A percentile compares a stretch with the other conserved stretches of the same genome.
Evolutionary conservation across 2,797 vertebrate genomes (phyloP).

Genomic region (Synanceia verrucosa): DNA sequence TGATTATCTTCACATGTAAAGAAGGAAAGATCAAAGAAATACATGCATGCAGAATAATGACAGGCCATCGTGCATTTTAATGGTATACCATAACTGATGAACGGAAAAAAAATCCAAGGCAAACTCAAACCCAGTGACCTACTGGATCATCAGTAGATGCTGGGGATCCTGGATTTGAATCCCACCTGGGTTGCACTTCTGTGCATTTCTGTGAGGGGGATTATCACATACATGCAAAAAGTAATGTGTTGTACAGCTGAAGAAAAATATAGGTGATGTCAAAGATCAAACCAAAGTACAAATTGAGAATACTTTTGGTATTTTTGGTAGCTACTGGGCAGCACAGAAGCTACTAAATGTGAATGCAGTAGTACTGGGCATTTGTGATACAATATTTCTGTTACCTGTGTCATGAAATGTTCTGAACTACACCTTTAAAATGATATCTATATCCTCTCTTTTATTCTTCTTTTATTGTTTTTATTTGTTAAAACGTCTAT

Average conservation of each 20-base stretch:
- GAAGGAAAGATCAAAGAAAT: neutral
- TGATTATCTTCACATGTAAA: neutral
- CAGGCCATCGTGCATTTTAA: neutral
- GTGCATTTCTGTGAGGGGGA: neutral
- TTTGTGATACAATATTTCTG: neutral
- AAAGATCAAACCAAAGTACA: too few relatives aligned
- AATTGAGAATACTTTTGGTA: too few relatives aligned
- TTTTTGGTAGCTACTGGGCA: too few relatives aligned
- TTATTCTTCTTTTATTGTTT: too few relatives aligned
- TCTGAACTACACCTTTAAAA: neutral
- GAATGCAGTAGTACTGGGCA: too few relatives aligned
- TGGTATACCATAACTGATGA: neutral
- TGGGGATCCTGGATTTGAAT: slow-evolving; percentile 82
- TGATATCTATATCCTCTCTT: too few relatives aligned
- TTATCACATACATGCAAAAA: neutral
- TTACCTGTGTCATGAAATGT: neutral
- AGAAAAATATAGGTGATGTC: neutral
- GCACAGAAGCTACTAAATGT: neutral
- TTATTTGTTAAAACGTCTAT: too few relatives aligned
- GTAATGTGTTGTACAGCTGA: neutral
- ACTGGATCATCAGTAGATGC: slow-evolving; percentile 85
- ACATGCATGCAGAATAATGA: too few relatives aligned
- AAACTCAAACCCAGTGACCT: too few relatives aligned
- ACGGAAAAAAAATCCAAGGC: neutral
- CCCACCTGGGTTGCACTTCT: neutral